A percentile compares a stretch with the other conserved stretches of the same genome.
Conservation (phyloP, 1,140 invertebrate genomes). For the Acyrthosiphon pisum region DNA sequence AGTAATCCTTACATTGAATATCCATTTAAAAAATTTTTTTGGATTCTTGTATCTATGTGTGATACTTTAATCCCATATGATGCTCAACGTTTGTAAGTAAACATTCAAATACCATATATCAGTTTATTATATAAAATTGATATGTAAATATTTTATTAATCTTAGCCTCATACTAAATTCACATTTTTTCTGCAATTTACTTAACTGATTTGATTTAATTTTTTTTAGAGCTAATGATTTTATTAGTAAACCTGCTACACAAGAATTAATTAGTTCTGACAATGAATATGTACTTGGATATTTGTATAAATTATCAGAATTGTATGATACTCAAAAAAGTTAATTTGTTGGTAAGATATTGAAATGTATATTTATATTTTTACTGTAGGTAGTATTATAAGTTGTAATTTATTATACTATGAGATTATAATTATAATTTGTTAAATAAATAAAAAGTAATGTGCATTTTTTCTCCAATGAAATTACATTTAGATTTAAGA, state of each 20-base stretch:
- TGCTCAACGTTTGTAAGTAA: constrained; percentile 49
- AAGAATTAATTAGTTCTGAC: constrained; percentile 10
- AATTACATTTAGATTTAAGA: too few relatives aligned
- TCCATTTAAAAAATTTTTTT: constrained; percentile 46
- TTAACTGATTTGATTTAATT: neutral
- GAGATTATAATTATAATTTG: too few relatives aligned
- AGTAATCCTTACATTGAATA: constrained; percentile 29
- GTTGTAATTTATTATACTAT: too few relatives aligned
- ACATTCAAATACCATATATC: too few relatives aligned
- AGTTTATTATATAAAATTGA: neutral
- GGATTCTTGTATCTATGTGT: constrained; percentile 39
- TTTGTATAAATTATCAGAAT: constrained; percentile 36
- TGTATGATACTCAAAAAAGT: neutral
- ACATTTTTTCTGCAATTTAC: neutral
- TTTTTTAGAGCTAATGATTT: constrained; percentile 22
- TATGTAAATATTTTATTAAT: neutral
- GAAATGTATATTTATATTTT: neutral
- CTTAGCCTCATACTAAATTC: neutral
- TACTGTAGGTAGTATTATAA: neutral
- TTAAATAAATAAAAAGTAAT: too few relatives aligned
- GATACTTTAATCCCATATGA: constrained; percentile 27
- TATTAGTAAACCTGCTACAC: constrained; percentile 4
- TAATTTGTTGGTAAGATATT: neutral
- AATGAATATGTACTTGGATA: constrained; percentile 21
- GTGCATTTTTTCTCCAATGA: too few relatives aligned